These are phyloP conservation scores for Entelurus aequoreus DNA, from an alignment of 2,113 vertebrate species.

Conservation along the genomic window DNA sequence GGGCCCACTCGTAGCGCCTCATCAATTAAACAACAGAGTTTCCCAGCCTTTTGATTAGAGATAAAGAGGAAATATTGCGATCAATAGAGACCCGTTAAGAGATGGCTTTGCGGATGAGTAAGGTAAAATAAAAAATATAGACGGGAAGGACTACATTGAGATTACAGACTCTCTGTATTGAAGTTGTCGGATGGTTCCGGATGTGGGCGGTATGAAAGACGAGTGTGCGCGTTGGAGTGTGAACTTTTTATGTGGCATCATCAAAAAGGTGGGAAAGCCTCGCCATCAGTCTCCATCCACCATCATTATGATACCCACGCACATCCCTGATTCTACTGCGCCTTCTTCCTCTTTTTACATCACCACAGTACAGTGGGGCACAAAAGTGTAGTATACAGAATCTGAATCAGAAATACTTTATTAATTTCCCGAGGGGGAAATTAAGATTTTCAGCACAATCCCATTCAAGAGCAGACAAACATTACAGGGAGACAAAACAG, in stretches of 20 bases:
- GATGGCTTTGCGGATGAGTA: slow-evolving; percentile 41
- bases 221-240: slow-evolving; percentile 13
- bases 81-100: slow-evolving; percentile 65
- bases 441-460: too few relatives aligned
- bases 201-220: slow-evolving; percentile 11
- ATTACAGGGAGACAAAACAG: too few relatives aligned
- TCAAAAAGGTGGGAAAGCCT: slow-evolving; percentile 42
- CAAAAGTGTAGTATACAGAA: background rate
- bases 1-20: slow-evolving; percentile 54
- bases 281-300: slow-evolving; percentile 35
- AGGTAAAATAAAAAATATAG: slow-evolving; percentile 17
- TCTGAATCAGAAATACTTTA: too few relatives aligned
- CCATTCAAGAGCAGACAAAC: too few relatives aligned
- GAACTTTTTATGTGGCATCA: slow-evolving; percentile 37
- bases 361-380: background rate
- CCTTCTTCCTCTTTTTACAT: background rate
- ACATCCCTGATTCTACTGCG: slow-evolving; percentile 21
- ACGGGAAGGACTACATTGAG: background rate
- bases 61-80: slow-evolving; percentile 68
- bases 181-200: slow-evolving; percentile 8
- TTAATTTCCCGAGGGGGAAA: too few relatives aligned
- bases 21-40: slow-evolving; percentile 74
- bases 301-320: slow-evolving; percentile 48
- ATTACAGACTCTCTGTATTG: background rate
- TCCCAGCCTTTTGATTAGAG: slow-evolving; percentile 72